Base-by-base conservation (phyloP, 1,140 invertebrate species). In the Drosophila repleta region DNA sequence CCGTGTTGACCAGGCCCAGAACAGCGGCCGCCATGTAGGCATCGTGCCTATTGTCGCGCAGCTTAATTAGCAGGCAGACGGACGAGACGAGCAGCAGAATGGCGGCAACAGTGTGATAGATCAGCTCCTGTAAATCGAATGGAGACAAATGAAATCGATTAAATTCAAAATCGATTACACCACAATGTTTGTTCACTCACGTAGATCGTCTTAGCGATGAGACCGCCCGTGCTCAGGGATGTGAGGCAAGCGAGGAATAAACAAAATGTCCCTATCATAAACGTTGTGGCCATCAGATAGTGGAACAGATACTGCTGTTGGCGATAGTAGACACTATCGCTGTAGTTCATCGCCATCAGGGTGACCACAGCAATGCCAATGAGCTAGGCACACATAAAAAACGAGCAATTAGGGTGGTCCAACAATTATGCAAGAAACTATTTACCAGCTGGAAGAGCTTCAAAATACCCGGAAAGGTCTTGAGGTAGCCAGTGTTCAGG, bases 131-230 rank as follows among this genome's bases (percentile, higher is more conserved):
- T 21, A 41, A 60, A 21, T 17, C 1, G 13, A 46, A 17, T 11
- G 11, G 32, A n/a, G 3, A 5, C 39, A 43, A 43, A 17, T 43
- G 8, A 7, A 17, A 17, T 43, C 3, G 15, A 15, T 43, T 15
- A 43, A 15, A 43, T 43, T 43, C n/a, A n/a, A n/a, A n/a, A n/a
- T 3, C 10, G 53, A 52, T 18, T 58, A 21, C 4, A 10, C 18
- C 13, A 32, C 49, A 55, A 10, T n/a, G 2, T 29, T 29, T 8
- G 7, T 29, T 29, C 29, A 96, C 96, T 96, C 93, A 97, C 96
- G 87, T 96, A 96, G 65, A 96, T 94, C 4, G 96, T 97, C 93
- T 97, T 97, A 0, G 96, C 94, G 65, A 97, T 94, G 67, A 97
- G 95, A 13, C 96, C 94, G 5, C 96, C 95, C 0, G 96, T 96